Conservation (phyloP, 2,797 vertebrate species). For the Babyrousa celebensis region DNA sequence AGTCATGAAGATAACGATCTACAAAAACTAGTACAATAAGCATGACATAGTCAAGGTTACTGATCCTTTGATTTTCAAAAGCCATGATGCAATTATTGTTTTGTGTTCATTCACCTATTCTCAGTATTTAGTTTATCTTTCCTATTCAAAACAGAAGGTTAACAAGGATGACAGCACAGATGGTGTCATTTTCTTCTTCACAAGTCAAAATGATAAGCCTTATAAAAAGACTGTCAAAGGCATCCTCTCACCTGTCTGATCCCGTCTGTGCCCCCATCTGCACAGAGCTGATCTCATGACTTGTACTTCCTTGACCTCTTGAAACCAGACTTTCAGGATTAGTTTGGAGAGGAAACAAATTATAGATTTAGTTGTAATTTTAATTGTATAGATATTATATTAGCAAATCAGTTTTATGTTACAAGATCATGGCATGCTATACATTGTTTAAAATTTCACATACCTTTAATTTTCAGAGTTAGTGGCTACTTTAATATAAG, state of each 20-base stretch:
- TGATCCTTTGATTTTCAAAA: conserved; percentile 36
- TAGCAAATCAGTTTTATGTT: conserved; percentile 6
- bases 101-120: neutral
- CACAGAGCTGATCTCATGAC: conserved; percentile 4
- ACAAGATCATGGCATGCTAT: neutral
- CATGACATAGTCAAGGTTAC: neutral
- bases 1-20: neutral
- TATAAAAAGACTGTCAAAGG: conserved; percentile 49
- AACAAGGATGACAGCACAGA: conserved; percentile 65
- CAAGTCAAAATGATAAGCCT: conserved; percentile 58
- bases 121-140: conserved; percentile 1
- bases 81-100: neutral
- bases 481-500: neutral
- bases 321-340: neutral
- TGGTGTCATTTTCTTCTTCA: conserved; percentile 55
- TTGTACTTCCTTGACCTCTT: conserved; percentile 50
- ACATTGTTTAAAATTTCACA: conserved; percentile 15
- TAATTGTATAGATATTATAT: neutral
- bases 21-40: neutral
- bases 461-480: conserved; percentile 22
- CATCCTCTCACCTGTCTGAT: conserved; percentile 39
- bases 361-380: neutral
- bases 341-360: neutral
- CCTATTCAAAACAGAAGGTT: conserved; percentile 32
- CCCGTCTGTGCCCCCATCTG: conserved; percentile 75